Evolutionary conservation across 2,797 vertebrate species (phyloP).

Genomic region (Carapus acus): DNA sequence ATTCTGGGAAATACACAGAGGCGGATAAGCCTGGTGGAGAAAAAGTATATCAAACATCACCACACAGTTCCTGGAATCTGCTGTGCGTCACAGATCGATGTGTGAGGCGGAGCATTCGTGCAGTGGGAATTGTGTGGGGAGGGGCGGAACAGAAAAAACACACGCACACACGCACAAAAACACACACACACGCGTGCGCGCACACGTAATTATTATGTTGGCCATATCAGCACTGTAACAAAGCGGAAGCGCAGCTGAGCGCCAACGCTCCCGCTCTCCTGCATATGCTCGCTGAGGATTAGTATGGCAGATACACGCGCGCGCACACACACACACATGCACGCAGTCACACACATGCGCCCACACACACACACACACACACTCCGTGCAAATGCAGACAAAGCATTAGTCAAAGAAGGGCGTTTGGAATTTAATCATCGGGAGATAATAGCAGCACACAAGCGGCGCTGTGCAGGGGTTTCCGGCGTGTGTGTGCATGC

Average conservation of each 20-base stretch:
- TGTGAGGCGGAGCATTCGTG: slow-evolving; percentile 1
- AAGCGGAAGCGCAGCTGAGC: slow-evolving; percentile 45
- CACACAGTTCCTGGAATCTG: neutral
- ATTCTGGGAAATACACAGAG: neutral
- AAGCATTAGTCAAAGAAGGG: slow-evolving; percentile 55
- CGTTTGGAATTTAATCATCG: slow-evolving; percentile 58
- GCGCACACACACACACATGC: no score
- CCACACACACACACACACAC: no score
- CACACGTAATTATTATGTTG: slow-evolving; percentile 56
- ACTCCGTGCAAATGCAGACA: slow-evolving; percentile 50
- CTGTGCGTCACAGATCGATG: neutral
- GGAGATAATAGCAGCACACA: slow-evolving; percentile 42
- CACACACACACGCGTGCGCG: no score
- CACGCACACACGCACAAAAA: no score
- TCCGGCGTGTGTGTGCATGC: slow-evolving; percentile 13
- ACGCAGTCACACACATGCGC: no score
- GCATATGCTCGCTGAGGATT: slow-evolving; percentile 47
- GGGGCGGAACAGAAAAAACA: slow-evolving; percentile 56
- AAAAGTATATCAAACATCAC: neutral
- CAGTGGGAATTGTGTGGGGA: slow-evolving; percentile 37
- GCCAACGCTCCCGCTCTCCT: slow-evolving; percentile 45
- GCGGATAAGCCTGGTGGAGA: no score
- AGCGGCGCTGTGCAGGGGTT: slow-evolving; percentile 23
- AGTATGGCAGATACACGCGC: slow-evolving; percentile 47
- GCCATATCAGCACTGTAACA: slow-evolving; percentile 55